Conservation (phyloP, 2,797 vertebrate species). For the Pseudomugil gertrudae region DNA sequence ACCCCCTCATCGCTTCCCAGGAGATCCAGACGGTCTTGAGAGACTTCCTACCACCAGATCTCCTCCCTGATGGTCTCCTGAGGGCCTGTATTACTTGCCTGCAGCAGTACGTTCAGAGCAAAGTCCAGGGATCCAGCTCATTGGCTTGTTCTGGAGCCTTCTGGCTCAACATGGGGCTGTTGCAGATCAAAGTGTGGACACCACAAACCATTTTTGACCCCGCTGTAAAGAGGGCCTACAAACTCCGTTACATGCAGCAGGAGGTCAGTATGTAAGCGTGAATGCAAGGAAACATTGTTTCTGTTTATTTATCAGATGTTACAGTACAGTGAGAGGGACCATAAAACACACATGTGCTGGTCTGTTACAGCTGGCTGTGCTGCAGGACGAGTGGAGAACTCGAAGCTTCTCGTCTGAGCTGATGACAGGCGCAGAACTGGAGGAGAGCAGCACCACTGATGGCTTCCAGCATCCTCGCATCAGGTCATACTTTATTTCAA, state of each 20-base stretch:
- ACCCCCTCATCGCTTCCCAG: slow-evolving; percentile 81
- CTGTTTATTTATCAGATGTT: too few relatives aligned
- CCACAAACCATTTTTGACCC: slow-evolving; percentile 95
- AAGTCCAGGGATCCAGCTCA: slow-evolving; percentile 70
- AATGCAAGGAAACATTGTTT: too few relatives aligned
- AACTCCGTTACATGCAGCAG: slow-evolving; percentile 90
- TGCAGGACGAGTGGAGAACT: slow-evolving; percentile 91
- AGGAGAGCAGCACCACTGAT: slow-evolving; percentile 84
- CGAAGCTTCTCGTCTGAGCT: slow-evolving; percentile 87
- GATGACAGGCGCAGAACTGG: slow-evolving; percentile 87
- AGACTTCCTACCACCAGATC: slow-evolving; percentile 80
- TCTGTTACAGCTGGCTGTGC: slow-evolving; percentile 84
- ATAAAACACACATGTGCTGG: background rate
- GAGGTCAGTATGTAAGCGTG: slow-evolving; percentile 81
- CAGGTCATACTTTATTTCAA: slow-evolving; percentile 88
- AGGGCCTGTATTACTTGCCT: slow-evolving; percentile 86
- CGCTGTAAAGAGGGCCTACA: slow-evolving; percentile 92
- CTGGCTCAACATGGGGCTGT: slow-evolving; percentile 93
- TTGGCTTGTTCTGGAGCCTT: slow-evolving; percentile 86
- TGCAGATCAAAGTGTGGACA: slow-evolving; percentile 93
- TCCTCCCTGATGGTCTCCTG: slow-evolving; percentile 86
- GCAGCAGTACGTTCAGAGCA: slow-evolving; percentile 85
- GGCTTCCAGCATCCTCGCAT: slow-evolving; percentile 90
- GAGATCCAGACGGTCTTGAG: slow-evolving; percentile 85
- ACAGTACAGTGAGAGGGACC: background rate